These are phyloP conservation scores for Anthrax anthrax DNA, from an alignment of 2,888 invertebrate genomes.

Conservation along the genomic window DNA sequence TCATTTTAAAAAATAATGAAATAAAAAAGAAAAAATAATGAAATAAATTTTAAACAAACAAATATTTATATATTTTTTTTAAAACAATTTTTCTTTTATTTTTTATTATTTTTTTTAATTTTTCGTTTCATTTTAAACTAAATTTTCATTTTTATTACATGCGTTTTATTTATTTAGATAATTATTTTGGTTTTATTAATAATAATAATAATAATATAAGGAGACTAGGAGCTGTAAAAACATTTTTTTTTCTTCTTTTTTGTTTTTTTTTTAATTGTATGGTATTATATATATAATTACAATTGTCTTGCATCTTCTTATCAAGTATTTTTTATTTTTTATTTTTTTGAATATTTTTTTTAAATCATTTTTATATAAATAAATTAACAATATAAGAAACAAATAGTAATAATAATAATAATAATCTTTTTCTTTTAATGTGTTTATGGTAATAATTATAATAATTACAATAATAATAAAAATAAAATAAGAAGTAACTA, in stretches of 20 bases:
- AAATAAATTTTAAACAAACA: neutral
- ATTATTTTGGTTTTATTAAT: neutral
- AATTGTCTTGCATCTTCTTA: no score
- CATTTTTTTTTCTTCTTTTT: constrained; percentile 1
- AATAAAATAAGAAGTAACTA: no score
- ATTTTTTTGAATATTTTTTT: neutral
- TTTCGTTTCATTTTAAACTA: constrained; percentile 5
- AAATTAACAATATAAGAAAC: neutral
- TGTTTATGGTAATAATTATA: neutral
- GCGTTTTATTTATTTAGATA: neutral
- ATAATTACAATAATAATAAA: neutral
- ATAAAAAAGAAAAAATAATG: neutral
- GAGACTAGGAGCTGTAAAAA: constrained; percentile 7
- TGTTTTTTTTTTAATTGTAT: neutral
- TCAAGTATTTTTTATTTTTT: no score
- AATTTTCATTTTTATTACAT: neutral
- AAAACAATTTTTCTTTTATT: constrained; percentile 1
- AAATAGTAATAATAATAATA: neutral
- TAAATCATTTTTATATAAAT: neutral
- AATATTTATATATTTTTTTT: constrained; percentile 1
- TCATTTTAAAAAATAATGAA: neutral
- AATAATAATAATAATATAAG: constrained; percentile 1
- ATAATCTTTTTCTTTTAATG: neutral
- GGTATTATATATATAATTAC: neutral
- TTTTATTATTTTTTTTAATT: neutral